Evolutionary conservation across 2,113 vertebrate species (phyloP), one percentile per base, ranked within the genome.

Genomic region (Pipa parva): DNA sequence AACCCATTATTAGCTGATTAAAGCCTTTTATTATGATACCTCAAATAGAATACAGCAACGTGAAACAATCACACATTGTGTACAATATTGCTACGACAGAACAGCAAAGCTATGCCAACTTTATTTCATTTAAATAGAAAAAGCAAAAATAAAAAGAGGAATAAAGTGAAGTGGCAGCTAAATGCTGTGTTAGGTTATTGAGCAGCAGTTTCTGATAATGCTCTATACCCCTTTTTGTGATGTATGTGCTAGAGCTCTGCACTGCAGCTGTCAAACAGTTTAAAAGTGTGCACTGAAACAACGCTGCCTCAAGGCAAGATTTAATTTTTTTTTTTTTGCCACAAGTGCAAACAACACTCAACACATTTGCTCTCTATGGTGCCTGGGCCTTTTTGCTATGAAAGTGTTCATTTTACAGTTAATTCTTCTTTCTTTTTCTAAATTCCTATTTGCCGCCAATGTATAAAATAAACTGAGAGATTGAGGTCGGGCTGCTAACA

Each of bases 21-120:
- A 93, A 90, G 89, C 76, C 80, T 95, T 70, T 94, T 95, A 94
- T 93, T 95, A 89, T 93, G 89, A 92, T 93, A 93, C 90, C 86
- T 84, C 80, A 63, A 84, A 90, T 93, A 92, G 91, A 92, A 89
- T 90, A 90, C 88, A 91, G 60, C 57, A 51, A 70, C 57, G 90
- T 94, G 92, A 92, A 92, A 92, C 80, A 80, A 59, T 88, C 83
- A 84, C 83, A 94, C 87, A 77, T 85, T 84, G 91, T 88, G 85
- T 89, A 87, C 82, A 81, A 80, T 84, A 84, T 81, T 86, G 88
- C 88, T 88, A 87, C 84, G 88, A 92, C 91, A 88, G 79, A 93
- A 90, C 89, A 72, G 77, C 77, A 73, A 73, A 75, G 46, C 48
- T 49, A 63, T 65, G 45, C 54, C 71, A 63, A 36, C 51, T 70